Percentiles rank a stretch among this genome's conserved stretches.
Conservation (phyloP, 2,888 invertebrate genomes). For the Noctua fimbriata region DNA sequence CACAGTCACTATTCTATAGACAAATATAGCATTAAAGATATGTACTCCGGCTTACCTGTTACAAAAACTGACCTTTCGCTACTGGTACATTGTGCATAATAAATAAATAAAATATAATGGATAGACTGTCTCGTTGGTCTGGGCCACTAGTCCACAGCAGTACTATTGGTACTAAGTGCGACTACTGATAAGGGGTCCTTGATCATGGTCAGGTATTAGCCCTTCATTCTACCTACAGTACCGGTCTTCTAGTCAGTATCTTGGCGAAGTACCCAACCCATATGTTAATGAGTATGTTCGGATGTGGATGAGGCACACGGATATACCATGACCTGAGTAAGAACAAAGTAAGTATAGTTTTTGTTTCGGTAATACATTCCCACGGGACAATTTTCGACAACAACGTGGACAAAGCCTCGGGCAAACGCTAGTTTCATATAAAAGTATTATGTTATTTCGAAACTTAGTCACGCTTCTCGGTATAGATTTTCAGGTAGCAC, state of each 20-base stretch:
- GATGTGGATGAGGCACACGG: not conserved
- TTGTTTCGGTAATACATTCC: not conserved
- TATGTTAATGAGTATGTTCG: not conserved
- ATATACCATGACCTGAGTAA: not conserved
- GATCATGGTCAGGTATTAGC: not conserved
- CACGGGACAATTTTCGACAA: not conserved
- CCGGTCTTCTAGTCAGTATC: not conserved
- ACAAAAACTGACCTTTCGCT: too few species aligned
- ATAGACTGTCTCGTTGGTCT: not conserved
- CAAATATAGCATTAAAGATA: too few species aligned
- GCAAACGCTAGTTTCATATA: not conserved
- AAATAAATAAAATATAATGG: not conserved
- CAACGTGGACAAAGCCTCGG: not conserved
- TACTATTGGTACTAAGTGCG: not conserved
- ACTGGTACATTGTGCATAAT: too few species aligned
- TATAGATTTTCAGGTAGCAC: slow-evolving; percentile 66
- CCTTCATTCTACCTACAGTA: not conserved
- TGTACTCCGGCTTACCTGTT: too few species aligned
- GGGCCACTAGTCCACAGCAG: not conserved
- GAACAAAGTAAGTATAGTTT: not conserved
- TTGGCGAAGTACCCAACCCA: not conserved
- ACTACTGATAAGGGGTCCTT: not conserved
- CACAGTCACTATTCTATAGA: too few species aligned
- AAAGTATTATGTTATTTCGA: slow-evolving; percentile 36
- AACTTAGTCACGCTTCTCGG: slow-evolving; percentile 62